These are phyloP conservation scores for Pseudochirops cupreus DNA, from an alignment of 2,797 vertebrate species.

Conservation along the genomic window DNA sequence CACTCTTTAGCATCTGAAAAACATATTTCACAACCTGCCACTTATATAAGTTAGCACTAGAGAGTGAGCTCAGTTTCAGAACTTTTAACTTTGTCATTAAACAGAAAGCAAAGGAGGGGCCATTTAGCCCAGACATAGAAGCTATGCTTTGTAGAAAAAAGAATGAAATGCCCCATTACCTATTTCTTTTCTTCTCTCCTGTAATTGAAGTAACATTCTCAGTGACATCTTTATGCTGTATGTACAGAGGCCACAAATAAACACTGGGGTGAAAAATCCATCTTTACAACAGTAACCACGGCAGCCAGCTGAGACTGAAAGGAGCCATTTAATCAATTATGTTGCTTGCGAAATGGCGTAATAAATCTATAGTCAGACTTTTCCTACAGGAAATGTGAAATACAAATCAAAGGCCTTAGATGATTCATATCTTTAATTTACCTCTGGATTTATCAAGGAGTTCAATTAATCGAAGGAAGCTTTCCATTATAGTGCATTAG, in stretches of 20 bases:
- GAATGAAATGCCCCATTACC: background rate
- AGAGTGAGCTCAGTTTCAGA: background rate
- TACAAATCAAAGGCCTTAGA: slow-evolving; percentile 59
- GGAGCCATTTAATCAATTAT: slow-evolving; percentile 58
- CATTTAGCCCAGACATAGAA: background rate
- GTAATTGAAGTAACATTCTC: slow-evolving; percentile 58
- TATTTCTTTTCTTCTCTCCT: slow-evolving; percentile 32
- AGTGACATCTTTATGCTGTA: slow-evolving; percentile 47
- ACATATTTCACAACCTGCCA: fast-evolving
- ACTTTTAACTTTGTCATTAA: background rate
- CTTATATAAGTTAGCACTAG: background rate
- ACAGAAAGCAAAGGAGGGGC: background rate
- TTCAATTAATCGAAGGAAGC: slow-evolving; percentile 67
- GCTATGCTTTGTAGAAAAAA: slow-evolving; percentile 2
- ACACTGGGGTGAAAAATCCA: slow-evolving; percentile 28
- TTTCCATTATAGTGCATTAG: slow-evolving; percentile 35
- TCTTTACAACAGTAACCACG: background rate
- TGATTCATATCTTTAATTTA: slow-evolving; percentile 72
- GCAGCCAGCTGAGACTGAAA: slow-evolving; percentile 55
- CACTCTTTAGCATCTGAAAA: background rate
- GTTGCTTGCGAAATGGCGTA: slow-evolving; percentile 58
- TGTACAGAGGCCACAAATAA: slow-evolving; percentile 46
- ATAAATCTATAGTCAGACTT: slow-evolving; percentile 50
- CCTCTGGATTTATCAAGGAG: slow-evolving; percentile 57
- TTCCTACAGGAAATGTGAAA: slow-evolving; percentile 61